Evolutionary conservation across 2,888 invertebrate species (phyloP), one percentile per base, ranked within the genome.

Genomic region (Lasioglossum lativentre): DNA sequence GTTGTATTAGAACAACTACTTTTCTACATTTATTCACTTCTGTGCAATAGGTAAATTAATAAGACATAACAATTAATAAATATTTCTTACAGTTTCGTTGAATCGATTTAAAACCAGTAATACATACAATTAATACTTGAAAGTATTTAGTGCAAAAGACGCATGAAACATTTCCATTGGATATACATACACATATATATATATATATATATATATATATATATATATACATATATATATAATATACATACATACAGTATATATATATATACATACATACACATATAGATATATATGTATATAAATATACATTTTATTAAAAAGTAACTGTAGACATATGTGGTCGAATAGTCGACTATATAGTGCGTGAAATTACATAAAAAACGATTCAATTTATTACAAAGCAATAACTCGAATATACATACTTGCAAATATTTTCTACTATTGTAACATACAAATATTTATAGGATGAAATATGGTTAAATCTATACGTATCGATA

Each of bases 331-430:
- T 78, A 83, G 45, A 73, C 77, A 59, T n/a, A n/a, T 75, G 34
- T 83, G 71, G 45, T 89, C 59, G 66, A 78, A 74, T 85, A 83
- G 82, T 73, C 16, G 68, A 80, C 77, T 42, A 81, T 42, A 81
- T 34, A 45, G 74, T 83, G 81, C 82, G 42, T 73, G 73, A 73
- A 56, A 83, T 88, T 86, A 84, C 73, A 82, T 80, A 86, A 84
- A 68, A 83, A 72, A 70, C 59, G 76, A 59, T 87, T 78, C 75
- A 77, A 80, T 72, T 78, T 76, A 78, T 75, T 74, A 81, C 38
- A 75, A 27, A 71, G 72, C 38, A 63, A 40, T 52, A 75, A 78
- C 56, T 80, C 30, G 71, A 85, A 82, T 66, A 73, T 75, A 59
- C 75, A 80, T 68, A 79, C 72, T 71, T 80, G 75, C 30, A 82